Base-by-base conservation (phyloP, 2,888 invertebrate genomes). In the Octonoba sinensis region DNA sequence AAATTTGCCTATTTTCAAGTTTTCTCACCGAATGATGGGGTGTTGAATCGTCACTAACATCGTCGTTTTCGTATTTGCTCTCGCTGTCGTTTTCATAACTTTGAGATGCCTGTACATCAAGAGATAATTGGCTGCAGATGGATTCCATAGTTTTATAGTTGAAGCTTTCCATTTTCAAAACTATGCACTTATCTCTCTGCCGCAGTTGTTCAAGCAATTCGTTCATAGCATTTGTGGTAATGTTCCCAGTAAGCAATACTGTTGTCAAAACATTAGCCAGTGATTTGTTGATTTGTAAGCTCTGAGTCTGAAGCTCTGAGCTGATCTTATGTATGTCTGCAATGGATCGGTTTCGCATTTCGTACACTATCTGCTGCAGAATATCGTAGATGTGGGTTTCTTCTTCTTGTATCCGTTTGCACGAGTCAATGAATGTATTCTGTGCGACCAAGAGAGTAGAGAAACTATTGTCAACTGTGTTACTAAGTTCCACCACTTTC, bases 391-490 rank as follows among this genome's bases (percentile, higher is more conserved):
- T 91, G 86, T 92, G 91, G 0, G 92, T 91, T 86, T 92, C 92
- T 85, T 92, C 92, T 86, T 91, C 91, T 87, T 93, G 93, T 59
- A 92, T 91, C 44, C 91, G 89, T 85, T 92, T 91, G 87, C 93
- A 93, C 20, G 92, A 92, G 87, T 92, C 92, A 65, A 92, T 89
- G 87, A 93, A 93, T 71, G 90, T 89, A 85, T 92, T 91, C 87
- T 93, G 92, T 4, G 91, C 91, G 44, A 91, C 89, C 76, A 92
- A 86, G 22, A 93, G 89, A 86, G 91, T 83, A 0, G 85, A 85
- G 54, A 86, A 85, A 49, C 85, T 85, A 47, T 77, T 72, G 54
- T 86, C 86, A 4, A 86, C 81, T 15, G 84, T 84, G 1, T 71
- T 62, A 51, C 81, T 78, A 57, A 86, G 57, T 24, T 86, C 85